Evolutionary conservation across 2,888 invertebrate genomes (phyloP), one percentile per base, ranked within the genome.

Genomic region (Troilus luridus): DNA sequence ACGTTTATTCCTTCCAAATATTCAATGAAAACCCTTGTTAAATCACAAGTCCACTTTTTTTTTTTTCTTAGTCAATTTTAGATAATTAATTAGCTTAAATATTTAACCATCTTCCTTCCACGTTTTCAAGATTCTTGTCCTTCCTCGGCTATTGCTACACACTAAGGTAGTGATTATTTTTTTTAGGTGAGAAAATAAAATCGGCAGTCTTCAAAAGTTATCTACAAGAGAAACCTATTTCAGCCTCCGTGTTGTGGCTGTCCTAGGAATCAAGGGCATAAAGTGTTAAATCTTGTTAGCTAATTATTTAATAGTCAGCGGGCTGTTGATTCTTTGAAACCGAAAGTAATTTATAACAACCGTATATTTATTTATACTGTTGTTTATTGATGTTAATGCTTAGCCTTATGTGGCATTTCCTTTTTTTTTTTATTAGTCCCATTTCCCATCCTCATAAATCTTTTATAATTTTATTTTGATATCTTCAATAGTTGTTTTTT

Each of bases 151-250:
- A 24, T 67, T 67, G 67, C 67, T 67, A 67, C 67, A 67, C 6
- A 11, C 67, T 24, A 12, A 67, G 9, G 21, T 3, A 9, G 67
- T n/a, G 17, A 67, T 24, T 11, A 67, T 67, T 67, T 24, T 64
- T 64, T 60, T 11, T 9, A 11, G 24, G 67, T 12, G 8, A 24
- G 67, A 67, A 67, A n/a, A 67, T 67, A 67, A 67, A 67, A 67
- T 67, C 24, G 67, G 67, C n/a, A n/a, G 24, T 9, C 11, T 12
- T 24, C 67, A 24, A 67, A 67, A 67, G 67, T 24, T 7, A 9
- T 8, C 81, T 81, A 81, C 81, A 81, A 19, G 81, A 81, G 81
- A 81, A 81, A 21, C 41, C 81, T 81, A 81, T 81, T 81, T 81
- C 41, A 81, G 54, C 81, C 12, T 10, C 72, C 41, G 9, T 81